Evolutionary conservation across 2,888 invertebrate species (phyloP).

Genomic region (Dusona sp.): DNA sequence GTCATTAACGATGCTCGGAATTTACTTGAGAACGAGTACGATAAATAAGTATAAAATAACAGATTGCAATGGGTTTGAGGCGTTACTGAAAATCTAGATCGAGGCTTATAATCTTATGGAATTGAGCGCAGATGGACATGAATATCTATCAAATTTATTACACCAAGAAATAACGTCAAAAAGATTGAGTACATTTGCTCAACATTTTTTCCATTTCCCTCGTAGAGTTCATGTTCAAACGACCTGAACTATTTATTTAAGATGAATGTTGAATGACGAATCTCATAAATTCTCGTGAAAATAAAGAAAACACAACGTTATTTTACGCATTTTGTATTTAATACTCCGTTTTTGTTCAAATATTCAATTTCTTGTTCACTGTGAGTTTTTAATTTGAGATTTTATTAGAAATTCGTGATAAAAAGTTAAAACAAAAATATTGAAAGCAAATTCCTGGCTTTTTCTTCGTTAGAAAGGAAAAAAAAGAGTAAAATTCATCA

Average conservation of each 20-base stretch:
- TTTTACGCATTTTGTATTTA: no score
- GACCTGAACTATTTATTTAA: no score
- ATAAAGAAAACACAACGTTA: no score
- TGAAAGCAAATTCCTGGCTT: neutral
- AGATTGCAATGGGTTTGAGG: constrained; percentile 7
- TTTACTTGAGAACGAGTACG: constrained; percentile 46
- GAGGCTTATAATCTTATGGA: neutral
- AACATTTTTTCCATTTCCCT: no score
- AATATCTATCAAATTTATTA: constrained; percentile 7
- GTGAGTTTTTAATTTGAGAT: neutral
- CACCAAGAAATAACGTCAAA: neutral
- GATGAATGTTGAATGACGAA: no score
- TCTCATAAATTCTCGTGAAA: no score
- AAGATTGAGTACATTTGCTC: no score
- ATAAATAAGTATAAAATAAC: constrained; percentile 24
- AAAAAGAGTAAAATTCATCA: neutral
- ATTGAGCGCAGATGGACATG: neutral
- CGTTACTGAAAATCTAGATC: constrained; percentile 1
- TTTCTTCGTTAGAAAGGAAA: neutral
- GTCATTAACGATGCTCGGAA: constrained; percentile 54
- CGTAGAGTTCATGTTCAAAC: no score
- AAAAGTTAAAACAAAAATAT: neutral
- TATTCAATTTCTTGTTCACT: neutral
- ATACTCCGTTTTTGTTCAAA: no score
- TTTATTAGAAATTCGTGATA: neutral